Percentiles rank a stretch among this genome's conserved stretches.
These are phyloP conservation scores for Plotosus lineatus DNA, from an alignment of 2,113 vertebrate species.

Conservation along the genomic window DNA sequence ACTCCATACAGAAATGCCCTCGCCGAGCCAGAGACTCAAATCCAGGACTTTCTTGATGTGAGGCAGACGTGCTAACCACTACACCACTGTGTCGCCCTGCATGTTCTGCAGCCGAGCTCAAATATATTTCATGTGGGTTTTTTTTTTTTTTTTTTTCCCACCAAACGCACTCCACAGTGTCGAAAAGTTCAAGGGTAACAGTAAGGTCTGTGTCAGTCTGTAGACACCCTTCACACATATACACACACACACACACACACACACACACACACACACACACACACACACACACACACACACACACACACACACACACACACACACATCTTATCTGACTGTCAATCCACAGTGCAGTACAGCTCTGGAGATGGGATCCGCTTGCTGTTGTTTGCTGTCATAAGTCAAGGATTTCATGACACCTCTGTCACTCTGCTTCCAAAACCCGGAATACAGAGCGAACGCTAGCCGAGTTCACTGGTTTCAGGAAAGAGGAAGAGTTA, in stretches of 20 bases:
- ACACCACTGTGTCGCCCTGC: too few species aligned
- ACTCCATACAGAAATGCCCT: too few species aligned
- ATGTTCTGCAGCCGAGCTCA: not conserved
- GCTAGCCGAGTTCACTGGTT: slow-evolving; percentile 32
- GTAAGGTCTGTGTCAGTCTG: slow-evolving; percentile 38
- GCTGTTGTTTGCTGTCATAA: slow-evolving; percentile 51
- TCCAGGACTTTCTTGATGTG: too few species aligned
- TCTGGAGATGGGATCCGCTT: slow-evolving; percentile 43
- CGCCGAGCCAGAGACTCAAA: too few species aligned
- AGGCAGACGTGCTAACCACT: too few species aligned
- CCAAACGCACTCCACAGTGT: slow-evolving; percentile 21
- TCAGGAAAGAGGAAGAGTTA: slow-evolving; percentile 11
- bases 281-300: slow-evolving; percentile 4
- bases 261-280: slow-evolving; percentile 2
- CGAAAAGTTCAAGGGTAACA: slow-evolving; percentile 34
- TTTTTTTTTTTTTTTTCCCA: not conserved
- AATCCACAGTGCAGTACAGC: slow-evolving; percentile 35
- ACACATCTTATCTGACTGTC: slow-evolving; percentile 46
- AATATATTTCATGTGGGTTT: not conserved
- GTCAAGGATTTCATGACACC: slow-evolving; percentile 48
- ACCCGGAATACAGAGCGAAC: slow-evolving; percentile 33
- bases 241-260: slow-evolving; percentile 19
- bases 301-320: slow-evolving; percentile 1
- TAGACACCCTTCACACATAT: slow-evolving; percentile 19
- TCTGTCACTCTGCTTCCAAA: slow-evolving; percentile 36